Percentiles rank a stretch among this genome's conserved stretches.
These are phyloP conservation scores for Bombylius major DNA, from an alignment of 2,888 invertebrate genomes.

Conservation along the genomic window DNA sequence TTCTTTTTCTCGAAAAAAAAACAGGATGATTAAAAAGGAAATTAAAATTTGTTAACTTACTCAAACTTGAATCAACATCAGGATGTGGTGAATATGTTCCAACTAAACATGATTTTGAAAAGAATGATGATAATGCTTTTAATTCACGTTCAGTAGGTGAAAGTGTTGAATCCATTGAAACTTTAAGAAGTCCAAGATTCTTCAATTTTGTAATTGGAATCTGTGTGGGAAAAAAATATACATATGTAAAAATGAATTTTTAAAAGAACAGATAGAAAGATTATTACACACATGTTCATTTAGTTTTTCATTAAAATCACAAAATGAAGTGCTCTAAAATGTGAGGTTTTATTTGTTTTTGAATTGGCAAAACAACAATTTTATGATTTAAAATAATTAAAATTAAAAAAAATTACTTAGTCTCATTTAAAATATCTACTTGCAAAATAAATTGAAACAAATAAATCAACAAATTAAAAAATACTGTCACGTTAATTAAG, in stretches of 20 bases:
- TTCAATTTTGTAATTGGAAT: conserved; percentile 66
- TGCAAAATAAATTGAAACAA: too few species aligned
- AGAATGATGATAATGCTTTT: conserved; percentile 65
- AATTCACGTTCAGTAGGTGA: conserved; percentile 61
- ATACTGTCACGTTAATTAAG: too few species aligned
- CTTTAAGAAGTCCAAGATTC: conserved; percentile 43
- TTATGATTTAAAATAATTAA: too few species aligned
- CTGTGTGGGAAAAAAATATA: conserved; percentile 20
- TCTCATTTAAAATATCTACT: too few species aligned
- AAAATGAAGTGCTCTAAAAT: too few species aligned
- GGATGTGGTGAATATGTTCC: conserved; percentile 71
- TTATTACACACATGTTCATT: too few species aligned
- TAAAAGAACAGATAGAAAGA: not conserved
- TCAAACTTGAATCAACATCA: conserved; percentile 54
- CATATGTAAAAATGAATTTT: not conserved
- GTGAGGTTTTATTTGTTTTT: too few species aligned
- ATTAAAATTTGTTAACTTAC: conserved; percentile 35
- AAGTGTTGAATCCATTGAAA: conserved; percentile 29
- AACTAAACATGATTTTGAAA: conserved; percentile 72
- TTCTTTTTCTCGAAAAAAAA: not conserved
- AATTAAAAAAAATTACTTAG: too few species aligned
- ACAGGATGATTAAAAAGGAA: conserved; percentile 4
- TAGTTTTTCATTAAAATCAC: too few species aligned
- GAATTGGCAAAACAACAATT: too few species aligned
- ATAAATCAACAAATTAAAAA: too few species aligned